Conservation (phyloP, 2,113 vertebrate genomes). For the Neotragus pygmaeus region DNA sequence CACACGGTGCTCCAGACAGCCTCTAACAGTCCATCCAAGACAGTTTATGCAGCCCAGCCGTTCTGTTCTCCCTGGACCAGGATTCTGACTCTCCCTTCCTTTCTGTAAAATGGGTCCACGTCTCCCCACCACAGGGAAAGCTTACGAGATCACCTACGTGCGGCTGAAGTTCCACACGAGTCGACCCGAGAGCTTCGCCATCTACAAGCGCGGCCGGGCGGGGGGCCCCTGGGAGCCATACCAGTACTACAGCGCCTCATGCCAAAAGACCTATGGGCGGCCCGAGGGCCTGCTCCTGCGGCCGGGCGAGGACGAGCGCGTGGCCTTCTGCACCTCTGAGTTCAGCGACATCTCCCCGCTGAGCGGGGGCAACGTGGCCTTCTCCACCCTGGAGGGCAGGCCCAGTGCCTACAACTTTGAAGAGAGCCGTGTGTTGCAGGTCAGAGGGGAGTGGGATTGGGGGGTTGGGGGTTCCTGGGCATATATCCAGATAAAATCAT, state of each 20-base stretch:
- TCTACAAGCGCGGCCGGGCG: constrained; percentile 86
- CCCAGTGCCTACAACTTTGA: constrained; percentile 96
- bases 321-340: constrained; percentile 90
- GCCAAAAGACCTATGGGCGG: constrained; percentile 84
- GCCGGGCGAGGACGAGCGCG: constrained; percentile 88
- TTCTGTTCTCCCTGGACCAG: neutral
- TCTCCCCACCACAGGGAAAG: constrained; percentile 85
- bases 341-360: constrained; percentile 97
- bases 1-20: neutral
- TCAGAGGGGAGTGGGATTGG: constrained; percentile 37
- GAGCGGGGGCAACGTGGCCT: constrained; percentile 94
- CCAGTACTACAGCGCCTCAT: constrained; percentile 95
- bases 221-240: constrained; percentile 89
- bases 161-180: constrained; percentile 95
- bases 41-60: rapidly evolving
- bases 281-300: constrained; percentile 78
- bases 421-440: constrained; percentile 88
- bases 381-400: constrained; percentile 95
- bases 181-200: constrained; percentile 94
- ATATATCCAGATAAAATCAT: too few species aligned
- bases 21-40: rapidly evolving
- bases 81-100: rapidly evolving
- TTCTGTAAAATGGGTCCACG: neutral
- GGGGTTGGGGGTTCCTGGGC: too few species aligned
- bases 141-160: constrained; percentile 95